phyloP scores from a whole-genome alignment of 2,797 vertebrate species.

The Austrolebias charrua region DNA sequence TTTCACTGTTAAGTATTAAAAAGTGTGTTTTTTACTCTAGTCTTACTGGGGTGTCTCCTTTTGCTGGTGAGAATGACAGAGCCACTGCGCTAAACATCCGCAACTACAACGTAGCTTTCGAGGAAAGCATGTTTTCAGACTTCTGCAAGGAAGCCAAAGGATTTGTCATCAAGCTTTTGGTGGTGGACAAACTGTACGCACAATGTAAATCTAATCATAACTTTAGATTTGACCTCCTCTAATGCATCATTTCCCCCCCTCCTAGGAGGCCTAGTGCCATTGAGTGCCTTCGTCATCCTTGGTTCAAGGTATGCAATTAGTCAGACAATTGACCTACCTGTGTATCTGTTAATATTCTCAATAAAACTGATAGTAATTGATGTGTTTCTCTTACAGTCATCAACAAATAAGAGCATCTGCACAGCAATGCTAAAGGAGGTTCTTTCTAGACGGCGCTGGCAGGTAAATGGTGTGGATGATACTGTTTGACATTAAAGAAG shows the following conservation, averaged over 20 bases:
- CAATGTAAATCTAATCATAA: neutral
- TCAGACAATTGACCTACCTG: neutral
- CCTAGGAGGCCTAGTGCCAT: conserved; percentile 89
- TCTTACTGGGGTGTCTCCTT: conserved; percentile 93
- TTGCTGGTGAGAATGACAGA: conserved; percentile 92
- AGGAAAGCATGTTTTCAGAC: conserved; percentile 91
- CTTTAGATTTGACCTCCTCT: neutral
- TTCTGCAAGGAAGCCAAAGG: conserved; percentile 91
- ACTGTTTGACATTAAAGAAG: neutral
- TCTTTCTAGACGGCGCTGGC: conserved; percentile 90
- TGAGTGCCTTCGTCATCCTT: conserved; percentile 92
- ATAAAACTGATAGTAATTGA: neutral
- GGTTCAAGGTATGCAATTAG: conserved; percentile 89
- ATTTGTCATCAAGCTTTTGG: conserved; percentile 94
- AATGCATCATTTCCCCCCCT: conserved; percentile 8
- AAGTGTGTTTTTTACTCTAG: conserved; percentile 62
- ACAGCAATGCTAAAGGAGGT: conserved; percentile 90
- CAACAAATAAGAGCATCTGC: conserved; percentile 87
- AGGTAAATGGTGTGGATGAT: conserved; percentile 77
- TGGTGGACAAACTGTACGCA: conserved; percentile 90
- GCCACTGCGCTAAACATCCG: conserved; percentile 90
- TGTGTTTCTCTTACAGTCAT: conserved; percentile 75
- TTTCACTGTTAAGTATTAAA: neutral
- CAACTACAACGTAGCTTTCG: conserved; percentile 94
- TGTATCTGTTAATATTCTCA: conserved; percentile 1